Conservation (phyloP, 35 echinoderm and acorn worm genomes). For the Strongylocentrotus purpuratus region DNA sequence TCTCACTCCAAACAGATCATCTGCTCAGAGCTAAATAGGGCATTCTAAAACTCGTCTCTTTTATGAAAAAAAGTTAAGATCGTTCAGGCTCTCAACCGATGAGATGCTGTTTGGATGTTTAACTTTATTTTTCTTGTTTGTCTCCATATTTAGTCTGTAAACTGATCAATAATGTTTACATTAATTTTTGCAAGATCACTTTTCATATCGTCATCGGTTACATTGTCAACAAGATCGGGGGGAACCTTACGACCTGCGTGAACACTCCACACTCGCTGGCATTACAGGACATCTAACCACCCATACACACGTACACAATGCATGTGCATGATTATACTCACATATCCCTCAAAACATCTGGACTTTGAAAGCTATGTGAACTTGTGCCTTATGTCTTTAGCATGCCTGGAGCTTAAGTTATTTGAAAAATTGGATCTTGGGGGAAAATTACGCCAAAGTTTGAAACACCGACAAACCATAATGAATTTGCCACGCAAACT, state of each 20-base stretch:
- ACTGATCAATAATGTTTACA: neutral
- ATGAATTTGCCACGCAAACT: conserved; percentile 53
- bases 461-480: conserved; percentile 50
- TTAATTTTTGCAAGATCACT: neutral
- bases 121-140: neutral
- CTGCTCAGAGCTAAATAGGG: no score
- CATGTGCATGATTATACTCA: neutral
- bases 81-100: no score
- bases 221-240: neutral
- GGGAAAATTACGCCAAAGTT: conserved; percentile 41
- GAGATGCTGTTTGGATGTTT: no score
- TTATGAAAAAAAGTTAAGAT: no score
- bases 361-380: neutral
- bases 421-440: conserved; percentile 48
- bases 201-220: neutral
- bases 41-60: no score
- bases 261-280: neutral
- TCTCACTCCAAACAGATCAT: no score
- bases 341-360: neutral
- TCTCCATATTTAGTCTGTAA: neutral
- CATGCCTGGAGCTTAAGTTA: conserved; percentile 29
- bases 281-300: neutral
- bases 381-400: conserved; percentile 7
- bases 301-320: neutral
- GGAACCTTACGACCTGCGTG: neutral